Evolutionary conservation across 2,113 vertebrate species (phyloP).

Genomic region (Pitta sordida): DNA sequence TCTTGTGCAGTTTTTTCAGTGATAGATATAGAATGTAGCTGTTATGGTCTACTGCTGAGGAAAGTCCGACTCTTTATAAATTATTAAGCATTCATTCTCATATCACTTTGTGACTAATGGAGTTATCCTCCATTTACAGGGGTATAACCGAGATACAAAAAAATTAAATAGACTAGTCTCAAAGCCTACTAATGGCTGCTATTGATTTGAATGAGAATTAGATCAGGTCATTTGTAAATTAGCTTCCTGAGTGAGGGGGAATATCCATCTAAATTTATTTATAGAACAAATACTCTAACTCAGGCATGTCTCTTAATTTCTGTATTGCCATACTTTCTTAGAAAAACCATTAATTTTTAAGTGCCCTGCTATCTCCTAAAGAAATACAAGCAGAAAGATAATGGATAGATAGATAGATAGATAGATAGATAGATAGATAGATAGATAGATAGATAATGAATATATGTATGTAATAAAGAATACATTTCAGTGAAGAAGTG

Average conservation of each 20-base stretch:
- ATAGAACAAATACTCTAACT: neutral
- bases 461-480: neutral
- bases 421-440: no score
- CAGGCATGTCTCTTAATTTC: neutral
- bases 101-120: neutral
- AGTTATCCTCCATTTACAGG: neutral
- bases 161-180: neutral
- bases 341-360: neutral
- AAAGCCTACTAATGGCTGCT: neutral
- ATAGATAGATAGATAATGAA: neutral
- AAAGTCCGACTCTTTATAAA: neutral
- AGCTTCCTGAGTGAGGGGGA: neutral
- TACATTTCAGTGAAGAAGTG: neutral
- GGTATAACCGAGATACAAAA: neutral
- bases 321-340: neutral
- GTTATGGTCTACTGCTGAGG: neutral
- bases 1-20: neutral
- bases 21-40: neutral
- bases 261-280: neutral
- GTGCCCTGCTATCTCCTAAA: accelerated
- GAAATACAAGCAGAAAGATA: no score
- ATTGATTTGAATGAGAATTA: slow-evolving; percentile 7
- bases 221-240: neutral
- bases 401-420: neutral
- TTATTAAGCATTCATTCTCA: slow-evolving; percentile 5